Percentiles rank a stretch among this genome's conserved stretches.
Conservation (phyloP, 2,113 vertebrate genomes). For the Ibidorhyncha struthersii region DNA sequence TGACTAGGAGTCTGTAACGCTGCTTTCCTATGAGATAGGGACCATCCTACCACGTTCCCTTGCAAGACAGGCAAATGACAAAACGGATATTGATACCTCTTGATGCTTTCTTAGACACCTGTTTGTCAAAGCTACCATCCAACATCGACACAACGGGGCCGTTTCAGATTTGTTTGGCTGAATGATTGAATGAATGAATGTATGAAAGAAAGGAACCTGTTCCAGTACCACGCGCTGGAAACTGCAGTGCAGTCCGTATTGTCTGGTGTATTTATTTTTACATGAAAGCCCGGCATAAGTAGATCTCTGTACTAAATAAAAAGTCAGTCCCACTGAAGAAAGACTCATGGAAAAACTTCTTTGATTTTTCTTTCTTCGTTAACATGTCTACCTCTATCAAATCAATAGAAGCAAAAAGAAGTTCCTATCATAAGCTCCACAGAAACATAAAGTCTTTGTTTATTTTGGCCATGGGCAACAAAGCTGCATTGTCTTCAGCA, state of each 20-base stretch:
- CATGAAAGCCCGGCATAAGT: neutral
- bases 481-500: neutral
- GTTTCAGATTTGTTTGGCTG: neutral
- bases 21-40: neutral
- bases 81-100: too few species aligned
- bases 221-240: neutral
- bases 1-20: neutral
- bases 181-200: neutral
- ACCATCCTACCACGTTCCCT: too few species aligned
- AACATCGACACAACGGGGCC: neutral
- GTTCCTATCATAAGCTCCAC: neutral
- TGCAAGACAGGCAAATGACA: neutral
- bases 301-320: neutral
- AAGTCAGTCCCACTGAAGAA: neutral
- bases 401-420: neutral
- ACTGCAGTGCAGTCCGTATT: fast-evolving
- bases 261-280: neutral
- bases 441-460: neutral
- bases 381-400: neutral
- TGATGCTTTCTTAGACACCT: neutral
- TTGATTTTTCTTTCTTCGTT: neutral
- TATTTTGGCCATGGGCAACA: neutral
- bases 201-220: neutral
- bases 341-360: neutral
- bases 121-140: neutral